Evolutionary conservation across 1,140 invertebrate genomes (phyloP), one percentile per base, ranked within the genome.

Genomic region (Halyomorpha halys): DNA sequence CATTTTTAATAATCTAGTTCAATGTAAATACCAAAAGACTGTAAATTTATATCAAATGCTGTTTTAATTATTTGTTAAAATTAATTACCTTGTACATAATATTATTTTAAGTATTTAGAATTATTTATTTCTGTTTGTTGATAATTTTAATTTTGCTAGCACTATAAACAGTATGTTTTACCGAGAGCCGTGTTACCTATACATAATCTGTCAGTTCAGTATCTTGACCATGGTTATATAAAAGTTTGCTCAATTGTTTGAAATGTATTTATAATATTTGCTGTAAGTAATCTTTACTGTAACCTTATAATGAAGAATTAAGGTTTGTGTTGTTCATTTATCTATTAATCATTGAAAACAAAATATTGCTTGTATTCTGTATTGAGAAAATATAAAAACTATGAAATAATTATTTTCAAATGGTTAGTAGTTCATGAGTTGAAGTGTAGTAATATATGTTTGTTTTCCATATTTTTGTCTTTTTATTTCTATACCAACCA

Each of bases 71-170:
- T 49, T 11, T 49, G n/a, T 49, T 49, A n/a, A 18, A 19, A 19
- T 11, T 19, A 49, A 49, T 49, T 21, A 49, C 47, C n/a, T 23
- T 56, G 53, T 56, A 56, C 23, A 56, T 56, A 56, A 56, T 19
- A 56, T 4, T 53, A 19, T 23, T 56, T 56, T 23, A 25, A 15
- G 11, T 19, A 19, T 49, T 9, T 56, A 56, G 53, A 16, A 23
- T 21, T 56, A 56, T 23, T 19, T 23, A 16, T 56, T 18, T 23
- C 27, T 56, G 9, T 23, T 56, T 56, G 9, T 56, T 23, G n/a
- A 6, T 56, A 14, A 23, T 56, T 56, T 56, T 56, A 23, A 56
- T 49, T 49, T 23, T 21, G 19, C 18, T 56, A 23, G 15, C 18
- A 23, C 23, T 6, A 56, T 56, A 14, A 56, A 23, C 23, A 56